These are phyloP conservation scores for Drosophila silvestris DNA, from an alignment of 2,888 invertebrate species.

Conservation along the genomic window DNA sequence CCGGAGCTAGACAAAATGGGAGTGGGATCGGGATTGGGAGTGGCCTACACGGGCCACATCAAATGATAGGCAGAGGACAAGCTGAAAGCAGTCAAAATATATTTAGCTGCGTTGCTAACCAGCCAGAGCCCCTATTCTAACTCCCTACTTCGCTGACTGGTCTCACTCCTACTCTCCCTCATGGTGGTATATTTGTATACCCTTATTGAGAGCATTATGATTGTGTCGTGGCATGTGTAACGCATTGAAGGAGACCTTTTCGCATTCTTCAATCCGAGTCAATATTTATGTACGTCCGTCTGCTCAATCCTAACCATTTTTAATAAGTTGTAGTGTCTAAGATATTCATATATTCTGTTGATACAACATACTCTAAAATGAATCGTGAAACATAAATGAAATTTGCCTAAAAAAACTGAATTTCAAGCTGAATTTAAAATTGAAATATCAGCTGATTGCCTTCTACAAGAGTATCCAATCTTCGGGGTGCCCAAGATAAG, in stretches of 20 bases:
- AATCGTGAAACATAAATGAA: too few species aligned
- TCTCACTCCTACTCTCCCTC: neutral
- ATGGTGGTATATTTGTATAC: neutral
- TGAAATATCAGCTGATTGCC: too few species aligned
- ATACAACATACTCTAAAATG: too few species aligned
- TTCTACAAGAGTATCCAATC: neutral
- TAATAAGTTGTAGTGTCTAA: too few species aligned
- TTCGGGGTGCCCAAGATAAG: neutral
- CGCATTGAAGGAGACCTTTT: neutral
- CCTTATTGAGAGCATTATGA: neutral
- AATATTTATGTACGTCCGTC: neutral
- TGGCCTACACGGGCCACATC: conserved; percentile 19
- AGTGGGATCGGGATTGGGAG: neutral
- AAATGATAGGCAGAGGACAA: conserved; percentile 44
- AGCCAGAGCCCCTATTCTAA: conserved; percentile 27
- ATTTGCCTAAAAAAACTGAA: too few species aligned
- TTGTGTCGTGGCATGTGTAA: neutral
- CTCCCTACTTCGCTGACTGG: neutral
- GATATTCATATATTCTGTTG: too few species aligned
- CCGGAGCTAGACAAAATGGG: conserved; percentile 5
- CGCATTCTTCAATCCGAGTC: neutral
- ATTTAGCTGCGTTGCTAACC: conserved; percentile 48
- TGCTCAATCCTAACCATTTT: too few species aligned
- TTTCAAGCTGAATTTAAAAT: too few species aligned
- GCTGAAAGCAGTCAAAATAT: conserved; percentile 50